phyloP scores from a whole-genome alignment of 2,888 invertebrate species.

The Dynastes maya region DNA sequence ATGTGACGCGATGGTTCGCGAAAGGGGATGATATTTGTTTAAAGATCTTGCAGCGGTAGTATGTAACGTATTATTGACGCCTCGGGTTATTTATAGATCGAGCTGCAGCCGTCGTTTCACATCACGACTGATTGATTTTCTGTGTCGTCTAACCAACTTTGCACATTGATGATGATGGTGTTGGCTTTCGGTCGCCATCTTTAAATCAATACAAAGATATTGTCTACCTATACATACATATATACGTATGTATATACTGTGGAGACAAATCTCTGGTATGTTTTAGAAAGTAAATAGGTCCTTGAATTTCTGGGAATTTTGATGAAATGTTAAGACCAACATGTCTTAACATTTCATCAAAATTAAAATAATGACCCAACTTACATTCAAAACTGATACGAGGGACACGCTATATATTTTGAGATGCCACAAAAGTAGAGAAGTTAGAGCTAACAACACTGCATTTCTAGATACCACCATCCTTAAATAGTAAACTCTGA shows the following conservation, averaged over 20 bases:
- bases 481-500: no score
- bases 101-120: conserved; percentile 67
- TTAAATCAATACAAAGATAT: conserved; percentile 15
- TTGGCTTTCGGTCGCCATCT: conserved; percentile 29
- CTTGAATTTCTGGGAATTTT: no score
- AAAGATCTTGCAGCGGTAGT: conserved; percentile 34
- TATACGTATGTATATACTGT: not conserved
- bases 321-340: no score
- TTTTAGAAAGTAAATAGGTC: no score
- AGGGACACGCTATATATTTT: no score
- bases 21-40: conserved; percentile 31
- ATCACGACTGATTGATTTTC: conserved; percentile 60
- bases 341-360: no score
- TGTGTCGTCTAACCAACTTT: conserved; percentile 51
- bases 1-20: not conserved
- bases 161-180: conserved; percentile 38
- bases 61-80: conserved; percentile 57
- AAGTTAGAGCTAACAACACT: no score
- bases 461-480: no score
- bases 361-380: no score
- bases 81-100: conserved; percentile 63
- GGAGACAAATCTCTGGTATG: no score
- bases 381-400: no score
- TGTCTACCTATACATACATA: not conserved
- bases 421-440: no score